A percentile compares a stretch with the other conserved stretches of the same genome.
These are phyloP conservation scores for Parthenolecanium corni DNA, from an alignment of 2,888 invertebrate species.

Conservation along the genomic window DNA sequence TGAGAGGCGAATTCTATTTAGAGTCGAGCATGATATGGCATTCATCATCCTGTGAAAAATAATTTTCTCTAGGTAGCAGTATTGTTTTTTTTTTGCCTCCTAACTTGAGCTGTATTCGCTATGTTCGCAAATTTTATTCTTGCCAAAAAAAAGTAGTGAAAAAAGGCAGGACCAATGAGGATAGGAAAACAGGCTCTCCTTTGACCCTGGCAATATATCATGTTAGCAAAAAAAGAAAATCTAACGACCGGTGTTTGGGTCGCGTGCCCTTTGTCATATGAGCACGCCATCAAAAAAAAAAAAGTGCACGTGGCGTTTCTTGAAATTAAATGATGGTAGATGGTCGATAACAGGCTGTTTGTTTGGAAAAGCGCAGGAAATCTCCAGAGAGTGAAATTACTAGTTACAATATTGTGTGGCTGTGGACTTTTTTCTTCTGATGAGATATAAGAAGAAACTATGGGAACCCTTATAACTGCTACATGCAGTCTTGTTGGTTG, in stretches of 20 bases:
- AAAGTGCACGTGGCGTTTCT: slow-evolving; percentile 1
- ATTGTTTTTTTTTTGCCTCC: no score
- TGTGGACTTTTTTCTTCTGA: no score
- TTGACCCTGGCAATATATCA: background rate
- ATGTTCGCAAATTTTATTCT: no score
- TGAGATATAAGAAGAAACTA: no score
- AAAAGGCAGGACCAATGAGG: background rate
- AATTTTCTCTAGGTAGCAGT: no score
- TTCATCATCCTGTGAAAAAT: no score
- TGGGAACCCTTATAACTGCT: no score
- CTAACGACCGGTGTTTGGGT: background rate
- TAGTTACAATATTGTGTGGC: background rate
- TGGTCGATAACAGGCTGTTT: background rate
- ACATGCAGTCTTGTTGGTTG: no score
- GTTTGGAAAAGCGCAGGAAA: background rate
- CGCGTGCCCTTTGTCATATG: background rate
- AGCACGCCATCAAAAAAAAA: background rate
- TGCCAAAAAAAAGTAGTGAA: no score
- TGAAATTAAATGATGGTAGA: slow-evolving; percentile 1
- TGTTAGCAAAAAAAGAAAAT: slow-evolving; percentile 7
- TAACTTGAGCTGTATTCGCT: no score
- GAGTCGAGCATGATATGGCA: no score
- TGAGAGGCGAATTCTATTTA: no score
- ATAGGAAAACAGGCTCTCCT: background rate
- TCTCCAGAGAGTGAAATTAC: background rate